These are phyloP conservation scores for Ennomos quercinarius DNA, from an alignment of 2,888 invertebrate species.

Conservation along the genomic window DNA sequence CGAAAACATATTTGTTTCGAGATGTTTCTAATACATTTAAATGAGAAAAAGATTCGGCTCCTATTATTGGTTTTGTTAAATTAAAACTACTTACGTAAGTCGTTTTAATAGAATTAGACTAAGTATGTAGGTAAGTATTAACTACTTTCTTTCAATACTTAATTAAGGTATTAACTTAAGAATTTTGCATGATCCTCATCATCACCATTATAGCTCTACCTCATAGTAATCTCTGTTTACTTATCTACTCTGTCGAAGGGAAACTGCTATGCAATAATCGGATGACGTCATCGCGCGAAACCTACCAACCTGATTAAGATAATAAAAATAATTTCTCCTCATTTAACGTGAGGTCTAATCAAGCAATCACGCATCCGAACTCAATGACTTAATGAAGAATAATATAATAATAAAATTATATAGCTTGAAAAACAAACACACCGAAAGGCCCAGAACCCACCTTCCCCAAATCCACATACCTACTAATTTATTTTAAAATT, in stretches of 20 bases:
- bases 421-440: conserved; percentile 70
- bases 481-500: no score
- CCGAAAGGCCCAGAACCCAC: conserved; percentile 41
- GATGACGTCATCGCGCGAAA: conserved; percentile 18
- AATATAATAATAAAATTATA: conserved; percentile 70
- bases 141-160: no score
- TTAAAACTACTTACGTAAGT: neutral
- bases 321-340: conserved; percentile 28
- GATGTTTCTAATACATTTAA: conserved; percentile 35
- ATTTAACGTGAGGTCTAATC: conserved; percentile 26
- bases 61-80: neutral
- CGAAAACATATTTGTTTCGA: conserved; percentile 5
- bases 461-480: no score
- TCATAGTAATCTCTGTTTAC: no score
- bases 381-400: conserved; percentile 61
- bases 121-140: no score
- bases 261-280: no score
- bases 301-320: conserved; percentile 14
- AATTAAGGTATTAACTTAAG: no score
- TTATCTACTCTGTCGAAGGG: no score
- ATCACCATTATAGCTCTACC: no score
- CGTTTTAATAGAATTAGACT: no score
- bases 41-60: neutral
- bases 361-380: conserved; percentile 38
- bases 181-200: no score